Evolutionary conservation across 2,113 vertebrate species (phyloP), one percentile per base, ranked within the genome.

Genomic region (Cavia porcellus): DNA sequence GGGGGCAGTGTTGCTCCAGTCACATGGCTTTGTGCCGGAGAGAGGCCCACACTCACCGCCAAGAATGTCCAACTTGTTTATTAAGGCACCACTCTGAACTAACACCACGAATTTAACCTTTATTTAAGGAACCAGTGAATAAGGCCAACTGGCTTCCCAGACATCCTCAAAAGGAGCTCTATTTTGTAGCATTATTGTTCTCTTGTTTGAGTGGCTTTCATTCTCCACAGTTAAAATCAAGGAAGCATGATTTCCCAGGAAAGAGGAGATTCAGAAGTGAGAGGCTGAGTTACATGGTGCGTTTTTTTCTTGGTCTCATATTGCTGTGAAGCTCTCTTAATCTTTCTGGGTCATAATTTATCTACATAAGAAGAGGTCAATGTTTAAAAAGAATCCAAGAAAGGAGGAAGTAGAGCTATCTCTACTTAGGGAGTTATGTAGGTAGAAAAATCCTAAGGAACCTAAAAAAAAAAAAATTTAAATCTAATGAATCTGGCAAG

Each of bases 331-430:
- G 25, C 0, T 32, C 70, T 30, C 64, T 87, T 61, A 17, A 79
- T 28, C 15, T 11, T 95, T 42, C 59, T 6, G 22, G 9, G 22
- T 81, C 57, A 88, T 45, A 28, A 32, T 81, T 92, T 90, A 68
- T 95, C 79, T 62, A 28, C 11, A 80, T 32, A 84, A 47, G 20
- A 24, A 74, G 52, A 96, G 70, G 45, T 79, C 80, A 83, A 9
- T 57, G 50, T 87, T 80, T 85, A 70, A 91, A 79, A 95, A 79
- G 83, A 96, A 61, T 79, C 38, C 25, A 68, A 50, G 45, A 90
- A 92, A 93, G 20, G 28, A 96, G 50, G 52, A 82, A 62, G n/a
- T 90, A 83, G 90, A 92, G 52, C 30, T 75, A 14, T 80, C 68
- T 86, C 30, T 75, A 55, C 82, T 93, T 94, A 61, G 3, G 68